A percentile compares a stretch with the other conserved stretches of the same genome.
Evolutionary conservation across 2,888 invertebrate species (phyloP).

Genomic region (Hartigia nigra): DNA sequence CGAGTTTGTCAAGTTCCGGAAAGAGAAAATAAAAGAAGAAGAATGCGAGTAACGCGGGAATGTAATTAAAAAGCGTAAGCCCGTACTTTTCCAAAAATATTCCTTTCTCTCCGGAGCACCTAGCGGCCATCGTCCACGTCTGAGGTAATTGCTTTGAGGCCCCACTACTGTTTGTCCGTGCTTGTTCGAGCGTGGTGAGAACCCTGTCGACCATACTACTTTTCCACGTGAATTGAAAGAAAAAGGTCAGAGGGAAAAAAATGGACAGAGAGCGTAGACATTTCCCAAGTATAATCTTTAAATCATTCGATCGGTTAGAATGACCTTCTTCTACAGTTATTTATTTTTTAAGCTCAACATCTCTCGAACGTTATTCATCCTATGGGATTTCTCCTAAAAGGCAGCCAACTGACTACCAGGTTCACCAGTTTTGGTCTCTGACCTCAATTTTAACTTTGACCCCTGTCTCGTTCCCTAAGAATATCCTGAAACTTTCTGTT

Average conservation of each 20-base stretch:
- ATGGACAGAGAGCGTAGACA: neutral
- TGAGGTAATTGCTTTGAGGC: conserved; percentile 4
- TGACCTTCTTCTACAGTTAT: neutral
- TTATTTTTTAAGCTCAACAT: neutral
- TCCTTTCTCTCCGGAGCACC: neutral
- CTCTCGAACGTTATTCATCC: neutral
- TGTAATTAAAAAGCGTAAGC: conserved; percentile 51
- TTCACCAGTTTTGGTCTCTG: neutral
- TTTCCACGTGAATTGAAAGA: neutral
- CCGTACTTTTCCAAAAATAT: conserved; percentile 39
- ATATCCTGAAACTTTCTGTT: conserved; percentile 32
- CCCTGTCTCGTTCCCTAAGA: neutral
- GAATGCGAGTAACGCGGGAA: conserved; percentile 17
- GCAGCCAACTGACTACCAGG: neutral
- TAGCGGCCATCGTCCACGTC: conserved; percentile 12
- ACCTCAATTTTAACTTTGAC: neutral
- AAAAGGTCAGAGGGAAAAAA: neutral
- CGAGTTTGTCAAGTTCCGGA: conserved; percentile 34
- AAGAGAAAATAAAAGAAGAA: too few relatives aligned
- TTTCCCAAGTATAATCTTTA: neutral
- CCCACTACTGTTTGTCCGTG: conserved; percentile 15
- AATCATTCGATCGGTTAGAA: neutral
- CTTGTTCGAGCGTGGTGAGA: neutral
- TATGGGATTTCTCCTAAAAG: neutral
- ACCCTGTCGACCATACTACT: neutral